Conservation (phyloP, 2,797 vertebrate species). For the Mareca strepera region DNA sequence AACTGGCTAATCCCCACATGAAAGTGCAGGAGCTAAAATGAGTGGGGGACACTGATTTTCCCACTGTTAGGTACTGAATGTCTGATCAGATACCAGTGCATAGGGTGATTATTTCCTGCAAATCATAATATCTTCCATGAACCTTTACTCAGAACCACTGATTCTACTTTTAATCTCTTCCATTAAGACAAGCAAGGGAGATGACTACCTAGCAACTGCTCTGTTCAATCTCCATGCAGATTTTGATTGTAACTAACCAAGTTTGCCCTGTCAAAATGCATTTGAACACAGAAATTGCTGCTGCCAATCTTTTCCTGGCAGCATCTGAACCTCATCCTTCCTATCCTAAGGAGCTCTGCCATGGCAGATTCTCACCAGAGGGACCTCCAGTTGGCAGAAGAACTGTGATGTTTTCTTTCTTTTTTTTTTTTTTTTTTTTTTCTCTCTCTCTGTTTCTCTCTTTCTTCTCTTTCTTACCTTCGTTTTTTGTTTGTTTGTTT, state of each 20-base stretch:
- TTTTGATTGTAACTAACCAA: background rate
- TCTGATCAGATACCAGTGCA: background rate
- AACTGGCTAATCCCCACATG: background rate
- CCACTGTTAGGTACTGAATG: background rate
- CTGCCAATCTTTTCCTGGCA: background rate
- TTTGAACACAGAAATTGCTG: background rate
- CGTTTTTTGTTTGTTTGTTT: accelerated
- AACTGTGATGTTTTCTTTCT: background rate
- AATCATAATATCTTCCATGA: background rate
- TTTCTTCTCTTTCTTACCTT: background rate
- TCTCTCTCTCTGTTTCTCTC: background rate
- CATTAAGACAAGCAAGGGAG: background rate
- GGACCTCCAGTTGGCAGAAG: background rate
- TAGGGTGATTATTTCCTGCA: background rate
- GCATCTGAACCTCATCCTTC: background rate
- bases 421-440: background rate
- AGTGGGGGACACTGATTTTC: background rate
- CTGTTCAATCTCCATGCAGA: background rate
- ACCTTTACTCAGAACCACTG: background rate
- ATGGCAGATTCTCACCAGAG: background rate
- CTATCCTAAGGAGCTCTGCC: background rate
- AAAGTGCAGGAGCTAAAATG: background rate
- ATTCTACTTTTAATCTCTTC: background rate
- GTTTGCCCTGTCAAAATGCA: background rate
- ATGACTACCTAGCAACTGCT: background rate